Evolutionary conservation across 2,888 invertebrate species (phyloP), one percentile per base, ranked within the genome.

Genomic region (Melipona beecheii): DNA sequence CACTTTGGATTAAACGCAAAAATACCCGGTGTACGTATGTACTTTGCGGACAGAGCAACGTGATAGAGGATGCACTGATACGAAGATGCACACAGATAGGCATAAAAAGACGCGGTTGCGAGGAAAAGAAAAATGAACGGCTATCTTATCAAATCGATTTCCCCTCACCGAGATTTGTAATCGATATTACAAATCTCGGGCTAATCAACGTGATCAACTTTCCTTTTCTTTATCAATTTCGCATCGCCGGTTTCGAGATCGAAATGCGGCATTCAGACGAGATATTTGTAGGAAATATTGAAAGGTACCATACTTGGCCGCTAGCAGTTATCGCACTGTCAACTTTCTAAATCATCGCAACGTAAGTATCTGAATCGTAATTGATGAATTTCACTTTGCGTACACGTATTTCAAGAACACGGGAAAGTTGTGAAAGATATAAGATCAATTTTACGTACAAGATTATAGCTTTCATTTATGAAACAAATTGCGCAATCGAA

Each of bases 131-230:
- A 49, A 72, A 15, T 49, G 5, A 24, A 49, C 27, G 1, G 6
- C 21, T 43, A 66, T 58, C 31, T n/a, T 27, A 36, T 36, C 52
- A 13, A 4, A 43, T 3, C 27, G 52, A 70, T 76, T 65, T 77
- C 54, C 54, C 13, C 3, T n/a, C 27, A 43, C 9, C 9, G 43
- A n/a, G n/a, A n/a, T n/a, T n/a, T 43, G 43, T 43, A 31, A 43
- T 60, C 52, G 31, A 24, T 31, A 31, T 24, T 64, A 69, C 24
- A 19, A 62, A 76, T 64, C 27, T 52, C 24, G 27, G 27, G 27
- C 21, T 27, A 65, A 78, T 64, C 65, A 78, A 73, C 27, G 19
- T 21, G 31, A 49, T 49, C 77, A 27, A 66, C 78, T 78, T 72
- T 78, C 72, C 9, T 66, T 71, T 78, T 66, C 66, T 17, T 72